These are phyloP conservation scores for Xenopus petersii DNA, from an alignment of 2,797 vertebrate species.

Conservation along the genomic window DNA sequence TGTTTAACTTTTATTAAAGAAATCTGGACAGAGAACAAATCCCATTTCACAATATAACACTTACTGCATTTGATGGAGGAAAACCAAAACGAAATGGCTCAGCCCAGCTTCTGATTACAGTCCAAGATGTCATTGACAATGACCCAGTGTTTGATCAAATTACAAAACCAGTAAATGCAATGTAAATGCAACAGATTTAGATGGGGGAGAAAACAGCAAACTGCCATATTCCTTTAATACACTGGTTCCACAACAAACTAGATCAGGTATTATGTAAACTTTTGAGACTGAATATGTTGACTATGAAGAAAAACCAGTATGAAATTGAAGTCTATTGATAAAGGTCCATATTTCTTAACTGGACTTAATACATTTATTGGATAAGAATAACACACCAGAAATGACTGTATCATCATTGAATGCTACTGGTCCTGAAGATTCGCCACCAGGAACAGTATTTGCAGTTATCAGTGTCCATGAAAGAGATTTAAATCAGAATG, in stretches of 20 bases:
- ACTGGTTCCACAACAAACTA: slow-evolving; percentile 41
- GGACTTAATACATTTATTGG: slow-evolving; percentile 60
- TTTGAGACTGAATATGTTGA: slow-evolving; percentile 9
- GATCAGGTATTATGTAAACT: neutral
- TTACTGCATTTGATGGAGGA: slow-evolving; percentile 31
- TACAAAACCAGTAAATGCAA: slow-evolving; percentile 56
- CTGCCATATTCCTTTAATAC: slow-evolving; percentile 54
- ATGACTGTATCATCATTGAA: slow-evolving; percentile 67
- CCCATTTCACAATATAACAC: slow-evolving; percentile 5
- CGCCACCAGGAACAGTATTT: slow-evolving; percentile 66
- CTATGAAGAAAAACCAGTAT: slow-evolving; percentile 56
- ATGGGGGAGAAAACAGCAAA: slow-evolving; percentile 56
- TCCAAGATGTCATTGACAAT: slow-evolving; percentile 33
- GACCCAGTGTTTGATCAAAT: slow-evolving; percentile 11
- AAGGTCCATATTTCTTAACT: slow-evolving; percentile 52
- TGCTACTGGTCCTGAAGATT: slow-evolving; percentile 62
- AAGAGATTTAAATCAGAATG: slow-evolving; percentile 64
- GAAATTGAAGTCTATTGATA: slow-evolving; percentile 59
- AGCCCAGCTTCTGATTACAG: slow-evolving; percentile 4
- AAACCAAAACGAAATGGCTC: slow-evolving; percentile 17
- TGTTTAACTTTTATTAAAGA: slow-evolving; percentile 20
- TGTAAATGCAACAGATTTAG: slow-evolving; percentile 67
- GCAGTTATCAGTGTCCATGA: slow-evolving; percentile 72
- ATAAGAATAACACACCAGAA: slow-evolving; percentile 66
- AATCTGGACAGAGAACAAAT: slow-evolving; percentile 31